phyloP scores from a whole-genome alignment of 2,888 invertebrate genomes.

The Ptychoptera contaminata region DNA sequence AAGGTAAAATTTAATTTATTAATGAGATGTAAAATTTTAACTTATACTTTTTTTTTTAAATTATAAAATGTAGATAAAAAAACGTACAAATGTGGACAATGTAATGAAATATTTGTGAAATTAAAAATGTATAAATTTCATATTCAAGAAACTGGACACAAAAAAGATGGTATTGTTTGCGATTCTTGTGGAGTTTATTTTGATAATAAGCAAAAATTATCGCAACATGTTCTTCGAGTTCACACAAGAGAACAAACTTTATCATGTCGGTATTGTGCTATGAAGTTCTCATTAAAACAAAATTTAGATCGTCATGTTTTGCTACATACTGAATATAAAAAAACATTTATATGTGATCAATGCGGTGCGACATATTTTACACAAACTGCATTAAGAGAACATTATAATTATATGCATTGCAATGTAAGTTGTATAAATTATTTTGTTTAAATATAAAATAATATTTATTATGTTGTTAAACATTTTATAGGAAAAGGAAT shows the following conservation, averaged over 20 bases:
- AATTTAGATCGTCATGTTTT: slow-evolving; percentile 30
- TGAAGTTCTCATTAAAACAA: slow-evolving; percentile 29
- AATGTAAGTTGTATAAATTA: too few species aligned
- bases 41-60: slow-evolving; percentile 13
- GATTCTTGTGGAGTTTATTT: slow-evolving; percentile 30
- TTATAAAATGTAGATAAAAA: neutral
- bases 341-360: slow-evolving; percentile 30
- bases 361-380: slow-evolving; percentile 31
- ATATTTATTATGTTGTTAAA: too few species aligned
- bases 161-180: slow-evolving; percentile 29
- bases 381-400: slow-evolving; percentile 29
- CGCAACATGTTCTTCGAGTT: slow-evolving; percentile 28
- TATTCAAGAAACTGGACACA: slow-evolving; percentile 28
- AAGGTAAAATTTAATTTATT: slow-evolving; percentile 28
- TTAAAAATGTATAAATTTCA: slow-evolving; percentile 28
- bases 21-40: neutral
- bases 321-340: slow-evolving; percentile 28
- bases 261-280: slow-evolving; percentile 31
- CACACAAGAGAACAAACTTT: slow-evolving; percentile 30
- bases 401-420: slow-evolving; percentile 26
- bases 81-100: slow-evolving; percentile 25
- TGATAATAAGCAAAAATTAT: slow-evolving; percentile 27
- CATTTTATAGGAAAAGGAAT: slow-evolving; percentile 27
- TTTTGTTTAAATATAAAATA: too few species aligned
- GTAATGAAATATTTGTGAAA: slow-evolving; percentile 26